phyloP scores from a whole-genome alignment of 2,797 vertebrate genomes.

The Sternarchorhynchus goeldii region DNA sequence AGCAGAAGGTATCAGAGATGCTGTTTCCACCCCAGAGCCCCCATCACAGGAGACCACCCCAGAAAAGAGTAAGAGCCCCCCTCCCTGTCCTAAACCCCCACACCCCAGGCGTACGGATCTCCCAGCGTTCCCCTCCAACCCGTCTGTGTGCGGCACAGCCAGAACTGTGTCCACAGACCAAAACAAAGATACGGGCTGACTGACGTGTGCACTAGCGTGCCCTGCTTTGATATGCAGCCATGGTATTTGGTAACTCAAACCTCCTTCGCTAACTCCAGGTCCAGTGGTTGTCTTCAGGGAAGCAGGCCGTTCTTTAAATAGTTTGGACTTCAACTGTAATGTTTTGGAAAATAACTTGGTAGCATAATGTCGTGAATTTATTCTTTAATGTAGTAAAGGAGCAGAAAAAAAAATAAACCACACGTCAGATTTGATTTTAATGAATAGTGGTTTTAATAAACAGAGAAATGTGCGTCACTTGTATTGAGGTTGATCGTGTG shows the following conservation, averaged over 20 bases:
- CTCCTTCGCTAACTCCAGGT: not conserved
- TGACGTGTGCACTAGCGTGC: too few species aligned
- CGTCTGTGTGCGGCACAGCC: too few species aligned
- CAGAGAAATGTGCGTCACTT: not conserved
- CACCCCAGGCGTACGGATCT: too few species aligned
- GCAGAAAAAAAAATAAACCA: not conserved
- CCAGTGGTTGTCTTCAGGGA: not conserved
- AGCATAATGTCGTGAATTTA: not conserved
- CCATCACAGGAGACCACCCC: slow-evolving; percentile 89
- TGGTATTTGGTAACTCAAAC: not conserved
- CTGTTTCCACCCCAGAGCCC: slow-evolving; percentile 81
- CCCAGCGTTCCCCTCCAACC: too few species aligned
- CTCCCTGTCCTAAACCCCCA: not conserved
- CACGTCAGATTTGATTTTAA: too few species aligned
- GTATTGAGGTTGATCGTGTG: not conserved
- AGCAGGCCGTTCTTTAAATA: not conserved
- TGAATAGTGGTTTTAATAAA: too few species aligned
- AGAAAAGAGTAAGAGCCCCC: slow-evolving; percentile 84
- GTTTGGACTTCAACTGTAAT: not conserved
- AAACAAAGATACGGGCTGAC: not conserved
- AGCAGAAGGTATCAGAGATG: slow-evolving; percentile 86
- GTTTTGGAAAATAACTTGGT: not conserved
- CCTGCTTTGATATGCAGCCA: not conserved
- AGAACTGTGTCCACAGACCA: not conserved
- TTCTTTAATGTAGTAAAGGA: not conserved